These are phyloP conservation scores for Montipora efflorescens DNA, from an alignment of 64 coral and sea anemone genomes.

Conservation along the genomic window DNA sequence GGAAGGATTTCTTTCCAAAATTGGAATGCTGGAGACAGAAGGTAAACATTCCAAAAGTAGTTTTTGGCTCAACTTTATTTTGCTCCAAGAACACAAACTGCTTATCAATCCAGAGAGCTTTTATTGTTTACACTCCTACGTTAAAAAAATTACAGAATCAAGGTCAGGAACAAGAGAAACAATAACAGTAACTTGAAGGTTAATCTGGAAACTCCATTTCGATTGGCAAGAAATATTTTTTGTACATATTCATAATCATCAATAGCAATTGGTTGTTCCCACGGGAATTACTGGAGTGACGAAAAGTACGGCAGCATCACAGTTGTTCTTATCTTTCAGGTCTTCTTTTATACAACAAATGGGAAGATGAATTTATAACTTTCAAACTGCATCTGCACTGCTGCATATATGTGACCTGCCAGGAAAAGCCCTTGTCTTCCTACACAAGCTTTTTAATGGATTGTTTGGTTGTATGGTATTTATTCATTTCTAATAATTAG, in stretches of 20 bases:
- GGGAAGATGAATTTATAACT: neutral
- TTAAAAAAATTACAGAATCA: too few species aligned
- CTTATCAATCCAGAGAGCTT: conserved; percentile 6
- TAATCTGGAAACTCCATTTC: too few species aligned
- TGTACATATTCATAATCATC: neutral
- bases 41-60: conserved; percentile 17
- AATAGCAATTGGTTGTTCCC: neutral
- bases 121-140: neutral
- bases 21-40: conserved; percentile 32
- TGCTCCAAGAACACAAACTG: conserved; percentile 29
- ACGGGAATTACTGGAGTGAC: neutral
- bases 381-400: conserved; percentile 23
- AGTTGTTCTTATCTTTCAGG: neutral
- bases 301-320: neutral
- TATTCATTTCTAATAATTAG: neutral
- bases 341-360: neutral
- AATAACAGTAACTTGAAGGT: too few species aligned
- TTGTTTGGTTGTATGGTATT: conserved; percentile 45
- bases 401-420: conserved; percentile 44
- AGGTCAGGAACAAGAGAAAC: too few species aligned
- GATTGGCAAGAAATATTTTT: neutral
- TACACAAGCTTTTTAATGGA: conserved; percentile 61
- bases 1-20: conserved; percentile 37
- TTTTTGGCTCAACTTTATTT: conserved; percentile 26
- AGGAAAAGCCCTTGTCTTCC: conserved; percentile 36